These are phyloP conservation scores for Phylloscopus collybita DNA, from an alignment of 2,797 vertebrate species.

Conservation along the genomic window DNA sequence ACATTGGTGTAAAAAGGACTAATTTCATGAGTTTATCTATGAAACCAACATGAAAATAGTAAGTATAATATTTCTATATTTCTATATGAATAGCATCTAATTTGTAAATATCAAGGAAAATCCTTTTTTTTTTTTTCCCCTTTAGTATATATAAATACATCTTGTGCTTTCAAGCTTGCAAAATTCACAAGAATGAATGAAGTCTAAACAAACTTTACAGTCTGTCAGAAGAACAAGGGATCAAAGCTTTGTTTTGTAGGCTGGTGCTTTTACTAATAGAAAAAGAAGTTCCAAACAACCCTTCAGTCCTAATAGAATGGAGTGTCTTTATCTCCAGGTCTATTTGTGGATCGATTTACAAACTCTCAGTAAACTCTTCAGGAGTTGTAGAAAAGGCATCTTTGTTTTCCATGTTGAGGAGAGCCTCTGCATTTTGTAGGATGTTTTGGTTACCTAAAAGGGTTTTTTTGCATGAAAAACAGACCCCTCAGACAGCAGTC, in stretches of 20 bases:
- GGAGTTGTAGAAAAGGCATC: neutral
- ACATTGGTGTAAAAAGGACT: neutral
- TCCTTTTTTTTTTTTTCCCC: too few species aligned
- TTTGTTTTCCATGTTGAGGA: neutral
- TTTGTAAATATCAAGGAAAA: neutral
- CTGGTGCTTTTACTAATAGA: neutral
- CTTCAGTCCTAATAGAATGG: fast-evolving
- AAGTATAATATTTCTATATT: neutral
- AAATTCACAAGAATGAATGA: neutral
- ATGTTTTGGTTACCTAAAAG: neutral
- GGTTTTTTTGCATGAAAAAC: neutral
- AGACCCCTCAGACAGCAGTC: neutral
- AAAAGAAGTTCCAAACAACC: neutral
- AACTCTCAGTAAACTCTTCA: neutral
- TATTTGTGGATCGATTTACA: neutral
- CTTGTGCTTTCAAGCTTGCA: neutral
- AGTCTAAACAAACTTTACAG: neutral
- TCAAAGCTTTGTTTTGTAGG: neutral
- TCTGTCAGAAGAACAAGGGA: neutral
- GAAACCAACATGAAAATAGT: neutral
- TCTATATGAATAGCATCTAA: neutral
- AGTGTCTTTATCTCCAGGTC: neutral
- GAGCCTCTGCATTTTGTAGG: neutral
- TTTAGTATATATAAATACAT: too few species aligned
- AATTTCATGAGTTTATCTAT: neutral